Evolutionary conservation across 1,140 invertebrate species (phyloP).

Genomic region (Ips nitidus): DNA sequence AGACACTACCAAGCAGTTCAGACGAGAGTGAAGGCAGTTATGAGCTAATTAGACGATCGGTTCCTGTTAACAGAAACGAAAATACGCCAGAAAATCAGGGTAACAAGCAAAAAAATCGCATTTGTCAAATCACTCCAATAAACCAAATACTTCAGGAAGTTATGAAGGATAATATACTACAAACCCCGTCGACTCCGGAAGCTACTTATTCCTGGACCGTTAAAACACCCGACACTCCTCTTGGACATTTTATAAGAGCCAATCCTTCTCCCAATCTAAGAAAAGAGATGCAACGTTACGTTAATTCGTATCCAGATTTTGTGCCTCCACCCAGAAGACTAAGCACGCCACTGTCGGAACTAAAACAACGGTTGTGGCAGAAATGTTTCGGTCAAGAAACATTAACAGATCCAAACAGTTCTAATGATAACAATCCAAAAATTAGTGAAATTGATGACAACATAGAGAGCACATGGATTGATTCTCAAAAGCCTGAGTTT

Average conservation of each 20-base stretch:
- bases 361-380: slow-evolving; percentile 54
- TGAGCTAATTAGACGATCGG: too few species aligned
- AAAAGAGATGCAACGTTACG: slow-evolving; percentile 56
- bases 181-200: slow-evolving; percentile 33
- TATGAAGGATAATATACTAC: slow-evolving; percentile 39
- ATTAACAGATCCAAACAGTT: too few species aligned
- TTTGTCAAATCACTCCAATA: slow-evolving; percentile 48
- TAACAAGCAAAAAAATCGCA: too few species aligned
- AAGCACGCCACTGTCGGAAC: slow-evolving; percentile 59
- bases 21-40: too few species aligned
- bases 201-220: slow-evolving; percentile 49
- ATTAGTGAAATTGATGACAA: too few species aligned
- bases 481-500: too few species aligned
- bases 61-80: too few species aligned
- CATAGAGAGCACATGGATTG: too few species aligned
- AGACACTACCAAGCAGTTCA: slow-evolving; percentile 48
- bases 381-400: slow-evolving; percentile 34
- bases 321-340: slow-evolving; percentile 48
- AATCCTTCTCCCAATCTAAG: slow-evolving; percentile 57
- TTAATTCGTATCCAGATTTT: slow-evolving; percentile 55
- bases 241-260: slow-evolving; percentile 53
- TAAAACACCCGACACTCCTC: slow-evolving; percentile 59
- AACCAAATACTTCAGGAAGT: slow-evolving; percentile 46
- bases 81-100: too few species aligned
- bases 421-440: too few species aligned